Percentiles rank a stretch among this genome's conserved stretches.
Conservation (phyloP, 1,140 invertebrate species). For the Portunus trituberculatus region DNA sequence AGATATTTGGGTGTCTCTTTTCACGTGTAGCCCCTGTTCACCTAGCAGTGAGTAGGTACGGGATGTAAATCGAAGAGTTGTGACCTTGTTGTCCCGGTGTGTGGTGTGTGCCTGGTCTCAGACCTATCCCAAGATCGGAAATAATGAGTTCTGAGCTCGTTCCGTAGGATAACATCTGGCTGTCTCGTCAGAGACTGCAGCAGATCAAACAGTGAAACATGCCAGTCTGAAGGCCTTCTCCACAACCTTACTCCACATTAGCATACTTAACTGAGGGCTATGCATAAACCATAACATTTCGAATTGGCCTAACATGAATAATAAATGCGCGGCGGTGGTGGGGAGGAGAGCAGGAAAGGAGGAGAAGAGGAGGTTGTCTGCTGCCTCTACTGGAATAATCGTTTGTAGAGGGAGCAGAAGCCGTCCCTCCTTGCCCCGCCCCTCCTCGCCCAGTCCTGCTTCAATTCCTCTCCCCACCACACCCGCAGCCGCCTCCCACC, state of each 20-base stretch:
- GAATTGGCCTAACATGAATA: background rate
- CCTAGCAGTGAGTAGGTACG: no score
- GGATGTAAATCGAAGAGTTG: no score
- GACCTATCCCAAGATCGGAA: no score
- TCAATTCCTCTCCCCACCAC: background rate
- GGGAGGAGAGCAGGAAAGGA: background rate
- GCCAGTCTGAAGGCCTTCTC: background rate
- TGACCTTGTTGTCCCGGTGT: no score
- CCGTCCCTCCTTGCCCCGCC: background rate
- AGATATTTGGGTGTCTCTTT: no score
- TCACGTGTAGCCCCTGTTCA: no score
- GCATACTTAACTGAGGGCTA: background rate
- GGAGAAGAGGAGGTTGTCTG: background rate
- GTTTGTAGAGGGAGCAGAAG: no score
- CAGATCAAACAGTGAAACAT: no score
- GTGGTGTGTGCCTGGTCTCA: no score
- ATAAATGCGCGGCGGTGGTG: background rate
- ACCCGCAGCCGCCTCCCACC: background rate
- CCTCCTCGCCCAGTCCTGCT: background rate
- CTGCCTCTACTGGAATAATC: background rate
- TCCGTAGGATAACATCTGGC: no score
- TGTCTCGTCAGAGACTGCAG: no score
- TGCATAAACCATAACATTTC: constrained; percentile 23
- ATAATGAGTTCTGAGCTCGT: no score
- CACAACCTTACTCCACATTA: constrained; percentile 9